Evolutionary conservation across 2,113 vertebrate genomes (phyloP).

Genomic region (Vidua macroura): DNA sequence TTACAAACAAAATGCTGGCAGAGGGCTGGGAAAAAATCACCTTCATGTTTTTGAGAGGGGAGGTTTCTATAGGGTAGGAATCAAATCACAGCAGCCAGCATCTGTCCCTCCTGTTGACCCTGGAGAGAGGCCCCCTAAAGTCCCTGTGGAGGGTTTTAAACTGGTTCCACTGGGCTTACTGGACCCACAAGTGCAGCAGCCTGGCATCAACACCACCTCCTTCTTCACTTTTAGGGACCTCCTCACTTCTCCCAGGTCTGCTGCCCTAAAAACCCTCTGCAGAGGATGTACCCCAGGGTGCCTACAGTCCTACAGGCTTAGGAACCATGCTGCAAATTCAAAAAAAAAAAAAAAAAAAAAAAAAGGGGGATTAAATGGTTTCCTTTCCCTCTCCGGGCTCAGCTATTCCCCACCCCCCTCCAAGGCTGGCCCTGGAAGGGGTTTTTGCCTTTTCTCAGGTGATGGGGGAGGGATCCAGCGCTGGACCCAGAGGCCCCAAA

Average conservation of each 20-base stretch:
- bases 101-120: fast-evolving
- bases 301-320: neutral
- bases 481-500: slow-evolving; percentile 48
- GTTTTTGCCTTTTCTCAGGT: slow-evolving; percentile 62
- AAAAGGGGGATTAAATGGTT: neutral
- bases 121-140: fast-evolving
- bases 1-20: neutral
- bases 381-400: neutral
- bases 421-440: neutral
- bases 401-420: neutral
- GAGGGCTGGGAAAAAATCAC: neutral
- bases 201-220: neutral
- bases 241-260: neutral
- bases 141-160: neutral
- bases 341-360: neutral
- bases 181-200: neutral
- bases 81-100: neutral
- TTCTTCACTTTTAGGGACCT: neutral
- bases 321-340: neutral
- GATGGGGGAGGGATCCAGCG: slow-evolving; percentile 44
- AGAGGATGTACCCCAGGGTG: neutral
- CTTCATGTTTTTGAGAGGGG: neutral
- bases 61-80: neutral
- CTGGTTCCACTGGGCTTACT: neutral
- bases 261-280: neutral